Evolutionary conservation across 2,797 vertebrate species (phyloP), one percentile per base, ranked within the genome.

Genomic region (Remorina albescens): DNA sequence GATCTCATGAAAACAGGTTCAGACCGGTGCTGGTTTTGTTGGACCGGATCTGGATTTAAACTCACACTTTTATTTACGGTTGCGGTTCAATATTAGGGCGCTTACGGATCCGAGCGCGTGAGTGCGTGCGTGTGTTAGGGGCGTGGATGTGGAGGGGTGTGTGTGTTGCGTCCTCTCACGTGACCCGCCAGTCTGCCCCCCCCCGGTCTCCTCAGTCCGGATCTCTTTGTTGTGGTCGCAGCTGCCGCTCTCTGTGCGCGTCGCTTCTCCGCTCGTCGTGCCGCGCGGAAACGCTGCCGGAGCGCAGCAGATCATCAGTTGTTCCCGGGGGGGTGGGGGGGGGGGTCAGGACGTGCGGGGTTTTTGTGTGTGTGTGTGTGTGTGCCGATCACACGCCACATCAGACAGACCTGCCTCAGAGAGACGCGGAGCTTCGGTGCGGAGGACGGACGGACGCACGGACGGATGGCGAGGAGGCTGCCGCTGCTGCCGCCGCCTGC

Each of bases 171-270:
- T 82, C 83, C 66, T 47, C 44, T 71, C 89, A 91, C 86, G 87
- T 91, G 85, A 89, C n/a, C n/a, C n/a, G n/a, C n/a, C n/a, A n/a
- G 65, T 56, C 78, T 55, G 49, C 75, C 73, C n/a, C n/a, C n/a
- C n/a, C n/a, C n/a, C 66, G 3, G 30, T 30, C 30, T 57, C 18
- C 67, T 75, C 75, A 26, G 71, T 81, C 78, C 81, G 62, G 71
- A 70, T 88, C 84, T 88, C 91, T 92, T 90, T 91, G 88, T 90
- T 91, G 88, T 85, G 84, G 75, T 58, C 50, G 71, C 85, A 74
- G 84, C 72, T 19, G 70, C 81, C 49, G 67, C 68, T 67, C 56
- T 56, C 46, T 68, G 60, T 46, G 62, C 81, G 81, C 83, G 41
- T 70, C 76, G 64, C 80, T 25, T 23, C 78, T 42, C 60, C 42